Conservation (phyloP, 2,113 vertebrate species). For the Corythornis vintsioides region DNA sequence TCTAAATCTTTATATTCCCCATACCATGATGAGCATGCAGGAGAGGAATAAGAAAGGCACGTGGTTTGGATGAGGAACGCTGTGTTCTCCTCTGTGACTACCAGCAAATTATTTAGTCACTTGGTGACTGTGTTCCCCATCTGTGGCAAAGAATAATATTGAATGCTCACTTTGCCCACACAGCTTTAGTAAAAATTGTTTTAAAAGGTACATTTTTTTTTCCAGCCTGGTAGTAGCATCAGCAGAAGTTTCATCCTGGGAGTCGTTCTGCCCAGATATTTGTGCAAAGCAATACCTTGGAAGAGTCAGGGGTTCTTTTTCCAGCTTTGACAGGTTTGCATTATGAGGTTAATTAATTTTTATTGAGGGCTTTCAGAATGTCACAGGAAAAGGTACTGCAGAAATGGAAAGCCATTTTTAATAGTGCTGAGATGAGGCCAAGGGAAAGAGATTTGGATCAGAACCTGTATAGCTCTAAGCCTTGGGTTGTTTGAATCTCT, state of each 20-base stretch:
- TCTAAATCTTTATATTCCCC: not conserved
- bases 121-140: conserved; percentile 37
- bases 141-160: conserved; percentile 30
- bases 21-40: accelerated
- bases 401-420: not conserved
- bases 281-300: not conserved
- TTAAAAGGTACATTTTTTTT: conserved; percentile 27
- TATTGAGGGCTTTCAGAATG: not conserved
- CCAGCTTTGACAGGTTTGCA: not conserved
- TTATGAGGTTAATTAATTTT: conserved; percentile 9
- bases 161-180: conserved; percentile 65
- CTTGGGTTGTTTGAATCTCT: not conserved
- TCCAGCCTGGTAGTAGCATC: not conserved
- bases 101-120: conserved; percentile 13
- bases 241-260: not conserved
- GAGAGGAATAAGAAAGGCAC: not conserved
- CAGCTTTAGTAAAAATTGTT: not conserved
- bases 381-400: not conserved
- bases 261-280: not conserved
- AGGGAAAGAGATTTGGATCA: conserved; percentile 32
- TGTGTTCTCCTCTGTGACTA: not conserved
- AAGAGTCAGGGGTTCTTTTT: not conserved
- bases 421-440: not conserved
- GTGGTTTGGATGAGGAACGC: not conserved
- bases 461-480: not conserved